Evolutionary conservation across 2,797 vertebrate species (phyloP).

Genomic region (Mycteria americana): DNA sequence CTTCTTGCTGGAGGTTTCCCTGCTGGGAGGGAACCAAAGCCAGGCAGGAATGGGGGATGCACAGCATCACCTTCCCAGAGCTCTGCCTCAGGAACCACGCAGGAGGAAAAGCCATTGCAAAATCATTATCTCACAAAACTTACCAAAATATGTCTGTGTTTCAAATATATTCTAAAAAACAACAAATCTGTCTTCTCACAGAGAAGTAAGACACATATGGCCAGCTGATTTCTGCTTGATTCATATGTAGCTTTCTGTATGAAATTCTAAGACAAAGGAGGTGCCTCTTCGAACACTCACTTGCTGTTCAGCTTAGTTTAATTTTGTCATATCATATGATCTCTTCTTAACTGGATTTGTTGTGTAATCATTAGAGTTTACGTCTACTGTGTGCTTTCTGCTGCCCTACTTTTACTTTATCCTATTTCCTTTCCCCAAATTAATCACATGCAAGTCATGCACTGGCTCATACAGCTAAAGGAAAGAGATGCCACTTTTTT

Average conservation of each 20-base stretch:
- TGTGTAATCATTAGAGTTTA: neutral
- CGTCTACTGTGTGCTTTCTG: neutral
- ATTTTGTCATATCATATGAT: neutral
- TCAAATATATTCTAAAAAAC: neutral
- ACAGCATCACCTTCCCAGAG: neutral
- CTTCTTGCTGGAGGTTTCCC: neutral
- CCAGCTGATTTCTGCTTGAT: neutral
- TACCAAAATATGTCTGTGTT: neutral
- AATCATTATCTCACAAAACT: neutral
- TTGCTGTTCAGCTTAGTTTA: neutral
- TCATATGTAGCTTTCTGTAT: neutral
- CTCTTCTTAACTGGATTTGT: neutral
- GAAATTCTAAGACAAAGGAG: neutral
- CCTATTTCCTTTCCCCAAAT: neutral
- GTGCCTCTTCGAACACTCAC: neutral
- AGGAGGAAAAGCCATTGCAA: neutral
- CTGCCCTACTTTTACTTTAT: neutral
- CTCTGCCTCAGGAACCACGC: neutral
- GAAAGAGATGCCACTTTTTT: neutral
- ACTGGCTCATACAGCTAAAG: neutral
- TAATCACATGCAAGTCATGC: neutral
- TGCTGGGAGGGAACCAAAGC: neutral
- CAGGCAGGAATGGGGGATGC: neutral
- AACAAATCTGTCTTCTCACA: neutral
- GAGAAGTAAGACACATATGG: neutral